Evolutionary conservation across 2,113 vertebrate genomes (phyloP).

Genomic region (Psilopogon haemacephalus): DNA sequence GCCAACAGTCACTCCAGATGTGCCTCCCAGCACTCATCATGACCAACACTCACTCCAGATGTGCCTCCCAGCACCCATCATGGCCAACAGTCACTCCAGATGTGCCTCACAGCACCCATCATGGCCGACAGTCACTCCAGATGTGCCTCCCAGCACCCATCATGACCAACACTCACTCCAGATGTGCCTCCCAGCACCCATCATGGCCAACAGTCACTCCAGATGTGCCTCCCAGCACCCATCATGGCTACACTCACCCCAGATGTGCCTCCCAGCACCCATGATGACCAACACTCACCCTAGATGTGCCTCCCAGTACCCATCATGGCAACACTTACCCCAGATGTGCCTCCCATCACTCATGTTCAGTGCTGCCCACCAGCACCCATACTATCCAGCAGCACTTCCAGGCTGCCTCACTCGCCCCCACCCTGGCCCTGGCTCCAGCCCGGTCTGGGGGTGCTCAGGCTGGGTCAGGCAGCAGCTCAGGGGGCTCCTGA

Average conservation of each 20-base stretch:
- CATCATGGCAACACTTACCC: background rate
- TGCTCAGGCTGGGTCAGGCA: background rate
- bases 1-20: background rate
- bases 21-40: background rate
- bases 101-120: background rate
- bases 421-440: accelerated
- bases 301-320: no score
- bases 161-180: background rate
- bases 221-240: no score
- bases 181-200: background rate
- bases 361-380: background rate
- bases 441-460: background rate
- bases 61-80: background rate
- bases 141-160: background rate
- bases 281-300: background rate
- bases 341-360: no score
- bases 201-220: background rate
- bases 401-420: background rate
- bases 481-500: background rate
- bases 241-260: no score
- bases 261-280: background rate
- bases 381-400: background rate
- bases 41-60: no score
- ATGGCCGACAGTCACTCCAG: no score
- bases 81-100: background rate